Evolutionary conservation across 2,888 invertebrate species (phyloP).

Genomic region (Athalia circularis): DNA sequence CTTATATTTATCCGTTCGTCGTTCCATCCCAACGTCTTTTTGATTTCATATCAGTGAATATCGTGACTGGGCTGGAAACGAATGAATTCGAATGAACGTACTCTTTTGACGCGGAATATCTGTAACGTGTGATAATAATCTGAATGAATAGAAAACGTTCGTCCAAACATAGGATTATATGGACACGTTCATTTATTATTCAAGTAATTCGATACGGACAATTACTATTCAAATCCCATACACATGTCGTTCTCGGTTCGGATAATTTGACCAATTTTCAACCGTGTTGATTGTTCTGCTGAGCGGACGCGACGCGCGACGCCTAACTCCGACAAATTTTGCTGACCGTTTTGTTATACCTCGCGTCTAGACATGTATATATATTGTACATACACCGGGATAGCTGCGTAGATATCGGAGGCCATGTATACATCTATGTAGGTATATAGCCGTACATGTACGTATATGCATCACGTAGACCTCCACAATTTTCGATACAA

Average conservation of each 20-base stretch:
- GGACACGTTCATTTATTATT: not conserved
- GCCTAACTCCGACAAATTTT: not conserved
- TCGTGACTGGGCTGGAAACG: too few species aligned
- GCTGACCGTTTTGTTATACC: constrained; percentile 37
- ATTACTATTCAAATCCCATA: constrained; percentile 9
- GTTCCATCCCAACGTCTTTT: too few species aligned
- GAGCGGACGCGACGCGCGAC: not conserved
- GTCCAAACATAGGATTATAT: not conserved
- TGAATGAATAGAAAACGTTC: too few species aligned
- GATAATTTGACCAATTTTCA: constrained; percentile 24
- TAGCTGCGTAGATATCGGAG: too few species aligned
- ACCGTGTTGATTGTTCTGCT: constrained; percentile 14
- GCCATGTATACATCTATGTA: too few species aligned
- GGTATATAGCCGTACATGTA: too few species aligned
- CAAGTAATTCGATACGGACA: constrained; percentile 11
- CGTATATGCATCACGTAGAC: too few species aligned
- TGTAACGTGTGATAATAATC: not conserved
- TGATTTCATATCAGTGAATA: too few species aligned
- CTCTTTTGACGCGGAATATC: not conserved
- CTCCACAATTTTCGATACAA: too few species aligned
- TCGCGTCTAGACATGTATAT: not conserved
- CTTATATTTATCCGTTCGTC: too few species aligned
- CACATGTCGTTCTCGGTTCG: not conserved
- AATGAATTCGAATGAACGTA: too few species aligned
- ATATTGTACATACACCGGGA: too few species aligned